Evolutionary conservation across 2,888 invertebrate species (phyloP).

Genomic region (Dinocampus coccinellae): DNA sequence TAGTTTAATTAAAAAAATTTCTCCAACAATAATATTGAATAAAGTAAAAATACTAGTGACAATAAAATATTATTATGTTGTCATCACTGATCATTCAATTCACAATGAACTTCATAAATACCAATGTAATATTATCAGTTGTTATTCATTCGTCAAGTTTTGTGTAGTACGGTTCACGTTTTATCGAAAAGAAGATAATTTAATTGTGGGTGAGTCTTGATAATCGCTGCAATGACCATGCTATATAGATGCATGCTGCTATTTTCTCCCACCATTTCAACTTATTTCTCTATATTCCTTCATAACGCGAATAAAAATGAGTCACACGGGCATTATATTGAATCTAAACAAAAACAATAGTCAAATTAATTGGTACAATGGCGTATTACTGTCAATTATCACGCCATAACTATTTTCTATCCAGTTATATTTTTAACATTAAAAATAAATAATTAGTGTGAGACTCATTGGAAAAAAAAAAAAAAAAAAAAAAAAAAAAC

Average conservation of each 20-base stretch:
- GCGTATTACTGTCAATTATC: neutral
- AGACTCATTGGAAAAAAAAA: neutral
- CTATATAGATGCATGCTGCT: slow-evolving; percentile 5
- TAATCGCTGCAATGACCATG: slow-evolving; percentile 10
- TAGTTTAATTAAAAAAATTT: too few species aligned
- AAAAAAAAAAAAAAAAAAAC: too few species aligned
- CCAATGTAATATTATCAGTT: neutral
- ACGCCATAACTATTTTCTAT: neutral
- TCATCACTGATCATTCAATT: neutral
- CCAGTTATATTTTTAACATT: slow-evolving; percentile 13
- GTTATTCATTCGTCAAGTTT: slow-evolving; percentile 1
- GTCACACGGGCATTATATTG: slow-evolving; percentile 40
- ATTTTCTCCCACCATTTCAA: neutral
- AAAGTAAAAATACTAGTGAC: neutral
- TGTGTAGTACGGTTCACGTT: neutral
- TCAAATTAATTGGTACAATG: neutral
- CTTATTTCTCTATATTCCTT: slow-evolving; percentile 1
- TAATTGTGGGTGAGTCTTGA: slow-evolving; percentile 27
- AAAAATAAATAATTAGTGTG: slow-evolving; percentile 10
- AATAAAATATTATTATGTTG: neutral
- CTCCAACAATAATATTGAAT: neutral
- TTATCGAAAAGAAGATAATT: neutral
- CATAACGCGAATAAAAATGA: slow-evolving; percentile 37
- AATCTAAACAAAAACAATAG: slow-evolving; percentile 42
- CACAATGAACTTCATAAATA: slow-evolving; percentile 12